A percentile compares a stretch with the other conserved stretches of the same genome.
Conservation (phyloP, 2,888 invertebrate genomes). For the Abrostola triplasia region DNA sequence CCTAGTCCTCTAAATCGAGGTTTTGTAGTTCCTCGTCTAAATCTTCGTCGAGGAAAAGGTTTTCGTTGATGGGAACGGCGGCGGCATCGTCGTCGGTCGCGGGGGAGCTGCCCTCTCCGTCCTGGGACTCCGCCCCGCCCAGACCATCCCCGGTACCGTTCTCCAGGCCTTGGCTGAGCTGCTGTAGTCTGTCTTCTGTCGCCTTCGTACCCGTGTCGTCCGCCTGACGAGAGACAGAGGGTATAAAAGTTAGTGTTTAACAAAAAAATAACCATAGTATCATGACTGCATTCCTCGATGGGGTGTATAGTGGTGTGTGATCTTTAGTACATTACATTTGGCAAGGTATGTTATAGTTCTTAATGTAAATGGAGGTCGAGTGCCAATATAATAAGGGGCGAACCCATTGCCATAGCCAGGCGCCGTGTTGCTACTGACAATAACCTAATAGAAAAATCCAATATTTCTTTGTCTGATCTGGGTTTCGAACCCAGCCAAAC, state of each 20-base stretch:
- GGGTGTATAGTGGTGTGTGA: no score
- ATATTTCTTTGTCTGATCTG: no score
- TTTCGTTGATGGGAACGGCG: conserved; percentile 96
- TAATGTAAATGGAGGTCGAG: no score
- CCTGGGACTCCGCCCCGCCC: conserved; percentile 24
- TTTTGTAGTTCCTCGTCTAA: conserved; percentile 95
- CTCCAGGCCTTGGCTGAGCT: conserved; percentile 72
- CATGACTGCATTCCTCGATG: no score
- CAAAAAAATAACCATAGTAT: background rate
- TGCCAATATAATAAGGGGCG: no score
- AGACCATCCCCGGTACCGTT: conserved; percentile 60
- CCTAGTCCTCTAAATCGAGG: conserved; percentile 91
- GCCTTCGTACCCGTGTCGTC: conserved; percentile 94
- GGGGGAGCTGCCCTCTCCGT: conserved; percentile 60
- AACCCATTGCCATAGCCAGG: no score
- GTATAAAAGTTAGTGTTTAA: background rate
- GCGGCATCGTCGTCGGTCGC: conserved; percentile 66
- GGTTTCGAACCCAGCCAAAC: no score
- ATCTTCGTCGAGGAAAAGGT: conserved; percentile 96
- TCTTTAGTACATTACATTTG: no score
- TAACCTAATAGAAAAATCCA: no score
- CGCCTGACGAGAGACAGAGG: conserved; percentile 74
- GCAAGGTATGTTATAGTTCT: no score
- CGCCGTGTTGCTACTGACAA: no score
- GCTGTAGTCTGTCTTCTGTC: conserved; percentile 89